Conservation (phyloP, 2,113 vertebrate genomes). For the Brachypodius melanocephalos region DNA sequence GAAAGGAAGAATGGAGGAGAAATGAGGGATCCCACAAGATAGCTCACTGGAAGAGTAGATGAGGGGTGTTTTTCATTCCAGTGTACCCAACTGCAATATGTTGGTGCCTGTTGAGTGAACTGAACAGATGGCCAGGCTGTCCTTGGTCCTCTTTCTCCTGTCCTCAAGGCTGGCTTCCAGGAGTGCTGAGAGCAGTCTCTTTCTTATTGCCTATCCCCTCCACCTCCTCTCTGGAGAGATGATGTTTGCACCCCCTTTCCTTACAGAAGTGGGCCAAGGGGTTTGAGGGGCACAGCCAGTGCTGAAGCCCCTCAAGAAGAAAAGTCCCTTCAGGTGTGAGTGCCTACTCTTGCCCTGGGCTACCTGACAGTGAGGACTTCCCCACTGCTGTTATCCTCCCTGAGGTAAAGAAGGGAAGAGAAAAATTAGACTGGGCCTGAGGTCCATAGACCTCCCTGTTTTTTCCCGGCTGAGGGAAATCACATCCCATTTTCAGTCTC, state of each 20-base stretch:
- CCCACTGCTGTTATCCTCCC: background rate
- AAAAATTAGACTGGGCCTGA: background rate
- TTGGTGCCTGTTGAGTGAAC: background rate
- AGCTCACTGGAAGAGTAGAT: background rate
- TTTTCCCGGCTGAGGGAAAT: background rate
- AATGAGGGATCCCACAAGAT: background rate
- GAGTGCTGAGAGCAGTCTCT: background rate
- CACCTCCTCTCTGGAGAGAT: background rate
- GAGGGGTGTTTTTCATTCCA: background rate
- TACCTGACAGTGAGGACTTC: background rate
- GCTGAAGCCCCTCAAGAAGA: fast-evolving
- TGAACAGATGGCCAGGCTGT: background rate
- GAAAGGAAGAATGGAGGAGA: background rate
- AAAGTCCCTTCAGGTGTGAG: background rate
- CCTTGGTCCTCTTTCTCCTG: background rate
- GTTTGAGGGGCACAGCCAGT: background rate
- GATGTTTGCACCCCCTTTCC: background rate
- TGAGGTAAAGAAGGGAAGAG: background rate
- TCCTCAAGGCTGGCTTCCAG: background rate
- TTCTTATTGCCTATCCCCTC: background rate
- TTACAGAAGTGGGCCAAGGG: background rate
- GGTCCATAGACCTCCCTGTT: background rate
- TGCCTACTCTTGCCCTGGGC: background rate
- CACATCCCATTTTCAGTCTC: background rate
- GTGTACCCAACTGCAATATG: background rate